These are phyloP conservation scores for Aurelia aurita DNA, from an alignment of 30 jellyfish, hydroid and myxozoan genomes.

Conservation along the genomic window DNA sequence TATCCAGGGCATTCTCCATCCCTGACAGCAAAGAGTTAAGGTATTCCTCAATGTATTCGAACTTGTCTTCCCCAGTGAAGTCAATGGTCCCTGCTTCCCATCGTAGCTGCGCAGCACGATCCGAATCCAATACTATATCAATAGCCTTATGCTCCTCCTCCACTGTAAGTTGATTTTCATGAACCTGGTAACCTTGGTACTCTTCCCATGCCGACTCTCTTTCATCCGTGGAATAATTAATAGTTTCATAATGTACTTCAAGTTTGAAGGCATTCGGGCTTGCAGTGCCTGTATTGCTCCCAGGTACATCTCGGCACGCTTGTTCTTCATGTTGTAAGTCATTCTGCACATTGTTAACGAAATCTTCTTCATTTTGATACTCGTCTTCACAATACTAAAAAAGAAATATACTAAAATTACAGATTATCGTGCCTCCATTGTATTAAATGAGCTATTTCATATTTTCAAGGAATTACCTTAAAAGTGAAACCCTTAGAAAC, in stretches of 20 bases:
- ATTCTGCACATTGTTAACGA: too few relatives aligned
- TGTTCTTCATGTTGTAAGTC: too few relatives aligned
- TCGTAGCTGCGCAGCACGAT: constrained; percentile 64
- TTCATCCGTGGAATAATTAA: not conserved
- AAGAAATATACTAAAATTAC: too few relatives aligned
- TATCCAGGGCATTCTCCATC: constrained; percentile 13
- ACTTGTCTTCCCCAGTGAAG: constrained; percentile 85
- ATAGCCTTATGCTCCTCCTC: not conserved
- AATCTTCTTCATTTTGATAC: too few relatives aligned
- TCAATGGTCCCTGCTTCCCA: constrained; percentile 91
- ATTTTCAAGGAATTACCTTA: too few relatives aligned
- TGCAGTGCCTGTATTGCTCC: not conserved
- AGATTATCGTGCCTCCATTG: too few relatives aligned
- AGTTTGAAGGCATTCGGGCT: not conserved
- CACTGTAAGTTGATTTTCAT: not conserved
- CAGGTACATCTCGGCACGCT: not conserved
- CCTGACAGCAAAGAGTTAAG: constrained; percentile 37
- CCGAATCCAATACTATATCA: constrained; percentile 16
- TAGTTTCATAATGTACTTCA: not conserved
- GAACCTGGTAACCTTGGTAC: not conserved
- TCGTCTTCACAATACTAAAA: too few relatives aligned
- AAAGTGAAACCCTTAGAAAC: too few relatives aligned
- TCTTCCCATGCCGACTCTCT: not conserved
- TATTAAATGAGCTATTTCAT: too few relatives aligned
- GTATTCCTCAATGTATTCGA: constrained; percentile 68